Conservation (phyloP, 2,888 invertebrate species). For the Holacanthella duospinosa region DNA sequence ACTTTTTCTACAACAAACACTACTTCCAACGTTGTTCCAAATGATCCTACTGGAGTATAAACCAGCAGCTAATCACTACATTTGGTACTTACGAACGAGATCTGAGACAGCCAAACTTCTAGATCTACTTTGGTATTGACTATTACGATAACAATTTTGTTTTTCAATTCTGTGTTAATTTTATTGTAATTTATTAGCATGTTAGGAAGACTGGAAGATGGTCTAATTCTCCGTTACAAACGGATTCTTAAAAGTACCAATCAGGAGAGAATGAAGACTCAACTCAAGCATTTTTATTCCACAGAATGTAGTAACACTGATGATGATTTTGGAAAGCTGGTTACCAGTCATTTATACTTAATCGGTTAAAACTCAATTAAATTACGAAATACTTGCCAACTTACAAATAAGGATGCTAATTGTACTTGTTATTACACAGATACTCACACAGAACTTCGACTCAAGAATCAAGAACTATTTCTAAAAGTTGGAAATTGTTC, state of each 20-base stretch:
- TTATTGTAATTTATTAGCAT: slow-evolving; percentile 47
- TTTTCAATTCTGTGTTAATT: neutral
- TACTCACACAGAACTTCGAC: slow-evolving; percentile 29
- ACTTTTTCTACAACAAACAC: slow-evolving; percentile 60
- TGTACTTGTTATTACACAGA: slow-evolving; percentile 11
- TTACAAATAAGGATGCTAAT: neutral
- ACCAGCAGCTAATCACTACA: slow-evolving; percentile 61
- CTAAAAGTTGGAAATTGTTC: slow-evolving; percentile 24
- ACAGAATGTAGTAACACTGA: slow-evolving; percentile 34
- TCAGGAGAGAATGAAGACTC: slow-evolving; percentile 28
- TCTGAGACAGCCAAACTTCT: slow-evolving; percentile 57
- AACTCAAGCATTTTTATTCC: slow-evolving; percentile 32
- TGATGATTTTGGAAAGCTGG: slow-evolving; percentile 26
- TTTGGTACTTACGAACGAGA: slow-evolving; percentile 58
- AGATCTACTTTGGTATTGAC: slow-evolving; percentile 59
- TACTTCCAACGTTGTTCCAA: slow-evolving; percentile 60
- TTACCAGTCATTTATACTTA: slow-evolving; percentile 29
- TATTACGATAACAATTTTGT: neutral
- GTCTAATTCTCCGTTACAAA: slow-evolving; percentile 43
- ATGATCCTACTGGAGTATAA: slow-evolving; percentile 58
- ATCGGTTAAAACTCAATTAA: slow-evolving; percentile 17
- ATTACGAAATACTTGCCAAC: neutral
- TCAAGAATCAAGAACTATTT: slow-evolving; percentile 26
- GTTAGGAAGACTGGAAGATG: slow-evolving; percentile 56
- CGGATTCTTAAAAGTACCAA: slow-evolving; percentile 30